Evolutionary conservation across 2,888 invertebrate genomes (phyloP).

Genomic region (Oscheius myriophilus): DNA sequence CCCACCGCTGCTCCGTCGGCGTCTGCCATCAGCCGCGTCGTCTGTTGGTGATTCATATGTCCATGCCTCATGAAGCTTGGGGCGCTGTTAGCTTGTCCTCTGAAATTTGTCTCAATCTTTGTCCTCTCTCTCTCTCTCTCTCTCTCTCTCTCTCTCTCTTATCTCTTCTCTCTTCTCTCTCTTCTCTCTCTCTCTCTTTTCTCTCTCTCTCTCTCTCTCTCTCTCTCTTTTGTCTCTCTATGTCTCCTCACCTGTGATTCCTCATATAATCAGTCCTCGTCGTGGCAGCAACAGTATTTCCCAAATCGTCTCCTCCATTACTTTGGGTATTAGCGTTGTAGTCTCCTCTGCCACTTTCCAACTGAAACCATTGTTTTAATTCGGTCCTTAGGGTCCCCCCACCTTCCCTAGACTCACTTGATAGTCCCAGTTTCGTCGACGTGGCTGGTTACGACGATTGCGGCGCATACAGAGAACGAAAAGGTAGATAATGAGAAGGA

Average conservation of each 20-base stretch:
- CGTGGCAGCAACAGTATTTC: background rate
- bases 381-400: background rate
- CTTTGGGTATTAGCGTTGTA: constrained; percentile 36
- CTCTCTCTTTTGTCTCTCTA: too few relatives aligned
- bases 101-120: constrained; percentile 6
- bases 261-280: constrained; percentile 25
- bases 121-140: too few relatives aligned
- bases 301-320: constrained; percentile 39
- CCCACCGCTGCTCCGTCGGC: constrained; percentile 61
- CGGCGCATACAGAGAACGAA: constrained; percentile 58
- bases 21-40: constrained; percentile 62
- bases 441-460: constrained; percentile 52
- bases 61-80: constrained; percentile 67
- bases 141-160: too few relatives aligned
- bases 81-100: constrained; percentile 50
- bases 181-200: too few relatives aligned
- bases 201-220: too few relatives aligned
- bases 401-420: constrained; percentile 40
- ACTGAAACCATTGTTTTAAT: constrained; percentile 28
- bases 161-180: too few relatives aligned
- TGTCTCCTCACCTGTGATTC: constrained; percentile 8
- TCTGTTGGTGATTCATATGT: constrained; percentile 61
- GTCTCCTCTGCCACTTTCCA: constrained; percentile 46
- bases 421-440: constrained; percentile 62
- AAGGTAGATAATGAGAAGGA: constrained; percentile 56